Evolutionary conservation across 1,140 invertebrate species (phyloP), one percentile per base, ranked within the genome.

Genomic region (Maconellicoccus hirsutus): DNA sequence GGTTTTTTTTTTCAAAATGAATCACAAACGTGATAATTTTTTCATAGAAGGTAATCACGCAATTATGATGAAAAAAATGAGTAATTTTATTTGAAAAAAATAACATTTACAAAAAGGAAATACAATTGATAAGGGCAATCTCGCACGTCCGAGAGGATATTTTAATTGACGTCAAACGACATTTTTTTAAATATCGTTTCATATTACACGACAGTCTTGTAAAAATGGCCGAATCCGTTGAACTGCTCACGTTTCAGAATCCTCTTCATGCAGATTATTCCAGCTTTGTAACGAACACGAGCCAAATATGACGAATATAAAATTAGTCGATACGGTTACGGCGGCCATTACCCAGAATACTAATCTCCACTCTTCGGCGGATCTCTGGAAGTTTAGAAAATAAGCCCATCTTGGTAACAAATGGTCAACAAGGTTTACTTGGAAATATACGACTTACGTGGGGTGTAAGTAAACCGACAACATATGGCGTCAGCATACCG

Each of bases 301-400:
- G 10, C 74, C 77, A 38, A 74, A 76, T 16, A 83, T 71, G 4
- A 79, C 33, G 73, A 80, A 85, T 0, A 83, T 26, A 0, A 81
- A 70, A 27, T 79, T 80, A 6, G 83, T 81, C 27, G 78, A 69
- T 3, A 80, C 26, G 73, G 81, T 80, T 2, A 84, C 76, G 0
- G 73, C 78, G 14, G 80, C 77, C 19, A 79, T 77, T n/a, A 84
- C 79, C 76, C 80, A 85, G 74, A 85, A 85, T 0, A 85, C 82
- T 6, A 78, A 75, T 69, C 81, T 77, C 84, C 84, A 85, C 72
- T 83, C 78, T 14, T 76, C 75, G 10, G 79, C 70, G 6, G 77
- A 79, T 59, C 72, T 72, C 75, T 75, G 71, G 39, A 74, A 73
- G 29, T 33, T 6, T 6, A 16, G 16, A 21, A 6, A 19, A 61